These are phyloP conservation scores for Junonia oenone DNA, from an alignment of 2,888 invertebrate genomes.

Conservation along the genomic window DNA sequence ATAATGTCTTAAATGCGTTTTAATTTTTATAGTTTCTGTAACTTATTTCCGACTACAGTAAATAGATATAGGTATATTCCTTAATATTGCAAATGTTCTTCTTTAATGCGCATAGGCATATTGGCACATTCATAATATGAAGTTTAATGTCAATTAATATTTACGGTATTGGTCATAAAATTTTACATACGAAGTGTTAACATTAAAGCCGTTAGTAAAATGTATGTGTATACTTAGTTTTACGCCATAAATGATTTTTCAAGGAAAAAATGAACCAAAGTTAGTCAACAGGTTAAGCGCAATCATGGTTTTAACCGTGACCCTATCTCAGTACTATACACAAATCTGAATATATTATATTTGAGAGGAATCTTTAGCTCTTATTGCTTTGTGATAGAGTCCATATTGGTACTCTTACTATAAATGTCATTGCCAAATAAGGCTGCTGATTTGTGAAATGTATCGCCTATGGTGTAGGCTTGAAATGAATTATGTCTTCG, in stretches of 20 bases:
- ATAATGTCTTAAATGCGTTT: too few relatives aligned
- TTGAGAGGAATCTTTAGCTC: neutral
- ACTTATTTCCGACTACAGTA: too few relatives aligned
- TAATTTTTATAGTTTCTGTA: too few relatives aligned
- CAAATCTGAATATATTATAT: constrained; percentile 33
- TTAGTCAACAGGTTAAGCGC: constrained; percentile 7
- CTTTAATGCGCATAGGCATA: too few relatives aligned
- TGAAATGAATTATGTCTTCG: neutral
- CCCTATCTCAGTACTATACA: constrained; percentile 35
- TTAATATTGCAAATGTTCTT: too few relatives aligned
- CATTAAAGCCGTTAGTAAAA: neutral
- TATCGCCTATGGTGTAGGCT: constrained; percentile 7
- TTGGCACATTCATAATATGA: too few relatives aligned
- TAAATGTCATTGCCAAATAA: constrained; percentile 34
- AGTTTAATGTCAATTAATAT: too few relatives aligned
- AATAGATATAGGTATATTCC: too few relatives aligned
- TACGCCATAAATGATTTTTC: neutral
- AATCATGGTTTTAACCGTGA: constrained; percentile 33
- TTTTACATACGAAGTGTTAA: neutral
- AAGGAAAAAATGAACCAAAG: neutral
- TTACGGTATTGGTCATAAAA: too few relatives aligned
- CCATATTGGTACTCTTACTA: constrained; percentile 20
- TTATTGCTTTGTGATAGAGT: constrained; percentile 11
- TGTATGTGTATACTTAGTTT: neutral
- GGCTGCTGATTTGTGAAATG: constrained; percentile 19